phyloP scores from a whole-genome alignment of 2,888 invertebrate species.

The Rotaria sp. region DNA sequence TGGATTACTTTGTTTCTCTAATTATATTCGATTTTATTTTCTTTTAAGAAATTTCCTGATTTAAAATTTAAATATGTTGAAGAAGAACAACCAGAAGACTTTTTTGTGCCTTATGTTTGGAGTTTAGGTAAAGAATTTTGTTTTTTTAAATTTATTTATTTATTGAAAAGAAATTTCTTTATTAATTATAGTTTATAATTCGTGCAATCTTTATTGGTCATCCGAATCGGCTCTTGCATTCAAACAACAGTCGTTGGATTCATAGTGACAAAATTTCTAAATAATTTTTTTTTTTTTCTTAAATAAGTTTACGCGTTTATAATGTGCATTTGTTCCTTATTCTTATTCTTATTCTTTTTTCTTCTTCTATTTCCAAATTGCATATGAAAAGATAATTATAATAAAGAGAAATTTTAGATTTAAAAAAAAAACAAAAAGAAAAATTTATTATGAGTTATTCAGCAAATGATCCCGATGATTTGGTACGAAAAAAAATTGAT shows the following conservation, averaged over 20 bases:
- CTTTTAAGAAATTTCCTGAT: slow-evolving; percentile 88
- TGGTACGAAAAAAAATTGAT: slow-evolving; percentile 5
- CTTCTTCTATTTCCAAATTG: not conserved
- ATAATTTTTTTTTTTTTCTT: too few relatives aligned
- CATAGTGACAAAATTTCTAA: not conserved
- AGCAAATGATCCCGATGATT: not conserved
- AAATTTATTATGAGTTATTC: not conserved
- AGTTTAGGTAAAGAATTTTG: slow-evolving; percentile 62
- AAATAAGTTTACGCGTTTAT: not conserved
- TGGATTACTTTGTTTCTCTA: too few relatives aligned
- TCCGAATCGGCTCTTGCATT: slow-evolving; percentile 13
- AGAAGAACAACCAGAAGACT: slow-evolving; percentile 94
- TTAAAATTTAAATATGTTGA: slow-evolving; percentile 97
- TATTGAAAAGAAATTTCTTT: not conserved
- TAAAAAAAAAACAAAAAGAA: too few relatives aligned
- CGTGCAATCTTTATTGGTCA: slow-evolving; percentile 36
- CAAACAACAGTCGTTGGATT: not conserved
- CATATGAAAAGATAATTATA: not conserved
- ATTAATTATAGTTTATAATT: slow-evolving; percentile 16
- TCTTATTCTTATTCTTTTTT: not conserved
- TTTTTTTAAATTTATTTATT: not conserved
- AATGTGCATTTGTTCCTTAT: not conserved
- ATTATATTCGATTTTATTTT: not conserved
- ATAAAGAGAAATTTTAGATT: slow-evolving; percentile 2
- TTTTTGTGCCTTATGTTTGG: slow-evolving; percentile 99